Conservation (phyloP, 2,797 vertebrate genomes). For the Hipposideros larvatus region DNA sequence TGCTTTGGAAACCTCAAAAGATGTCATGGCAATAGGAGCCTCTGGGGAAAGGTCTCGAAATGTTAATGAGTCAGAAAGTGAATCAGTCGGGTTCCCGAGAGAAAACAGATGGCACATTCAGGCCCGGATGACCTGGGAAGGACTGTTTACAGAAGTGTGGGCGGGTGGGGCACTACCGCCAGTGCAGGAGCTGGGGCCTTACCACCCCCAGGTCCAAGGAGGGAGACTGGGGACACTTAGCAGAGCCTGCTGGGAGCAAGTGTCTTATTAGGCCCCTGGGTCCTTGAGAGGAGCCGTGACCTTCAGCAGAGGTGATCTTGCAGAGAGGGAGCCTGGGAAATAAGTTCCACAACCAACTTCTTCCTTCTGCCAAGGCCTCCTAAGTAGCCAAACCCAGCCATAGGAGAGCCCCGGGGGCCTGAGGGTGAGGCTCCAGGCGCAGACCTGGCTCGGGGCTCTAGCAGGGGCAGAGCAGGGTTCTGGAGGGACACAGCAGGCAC, state of each 20-base stretch:
- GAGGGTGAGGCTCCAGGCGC: background rate
- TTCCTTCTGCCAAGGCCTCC: background rate
- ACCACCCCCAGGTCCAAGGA: background rate
- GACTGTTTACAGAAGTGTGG: background rate
- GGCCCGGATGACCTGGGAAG: background rate
- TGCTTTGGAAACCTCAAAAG: background rate
- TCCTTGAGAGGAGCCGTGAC: background rate
- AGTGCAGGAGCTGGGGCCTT: background rate
- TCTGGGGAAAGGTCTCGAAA: conserved; percentile 4
- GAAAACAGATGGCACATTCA: background rate
- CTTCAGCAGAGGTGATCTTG: background rate
- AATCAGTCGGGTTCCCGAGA: background rate
- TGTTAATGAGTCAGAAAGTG: background rate
- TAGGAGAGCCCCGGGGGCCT: accelerated
- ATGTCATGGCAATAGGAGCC: background rate
- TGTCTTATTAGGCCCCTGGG: background rate
- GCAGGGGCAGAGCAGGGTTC: too few species aligned
- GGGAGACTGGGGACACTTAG: background rate
- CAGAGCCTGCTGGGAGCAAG: too few species aligned
- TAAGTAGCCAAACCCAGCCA: background rate
- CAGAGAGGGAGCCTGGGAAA: background rate
- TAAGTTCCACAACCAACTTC: background rate
- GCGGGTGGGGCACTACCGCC: accelerated
- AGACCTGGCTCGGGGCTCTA: background rate
- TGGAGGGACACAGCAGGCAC: too few species aligned